Conservation (phyloP, 2,113 vertebrate species). For the Galemys pyrenaicus region DNA sequence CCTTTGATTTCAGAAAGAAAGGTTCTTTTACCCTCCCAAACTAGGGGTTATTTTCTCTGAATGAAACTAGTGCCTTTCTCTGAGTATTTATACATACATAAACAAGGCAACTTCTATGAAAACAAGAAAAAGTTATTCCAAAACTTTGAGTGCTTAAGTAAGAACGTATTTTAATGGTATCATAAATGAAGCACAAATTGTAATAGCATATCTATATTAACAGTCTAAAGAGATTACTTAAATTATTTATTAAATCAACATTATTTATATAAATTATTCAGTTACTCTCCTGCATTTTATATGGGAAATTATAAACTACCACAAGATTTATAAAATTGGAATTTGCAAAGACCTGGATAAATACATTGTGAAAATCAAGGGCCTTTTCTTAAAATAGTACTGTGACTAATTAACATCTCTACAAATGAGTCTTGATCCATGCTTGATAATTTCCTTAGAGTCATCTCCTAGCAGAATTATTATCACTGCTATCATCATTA, state of each 20-base stretch:
- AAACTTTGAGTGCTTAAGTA: not conserved
- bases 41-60: not conserved
- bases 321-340: not conserved
- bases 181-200: not conserved
- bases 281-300: constrained; percentile 1
- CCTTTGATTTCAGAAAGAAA: not conserved
- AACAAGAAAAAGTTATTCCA: not conserved
- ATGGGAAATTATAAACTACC: constrained; percentile 21
- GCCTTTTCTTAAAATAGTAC: not conserved
- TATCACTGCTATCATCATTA: not conserved
- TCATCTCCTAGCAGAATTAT: not conserved
- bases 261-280: constrained; percentile 34
- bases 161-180: not conserved
- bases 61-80: not conserved
- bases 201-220: not conserved
- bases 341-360: constrained; percentile 19
- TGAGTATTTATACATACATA: not conserved
- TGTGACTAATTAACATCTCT: not conserved
- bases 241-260: too few relatives aligned
- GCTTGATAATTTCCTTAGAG: not conserved
- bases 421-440: not conserved
- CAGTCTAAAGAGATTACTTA: not conserved
- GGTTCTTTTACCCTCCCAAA: not conserved
- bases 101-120: not conserved
- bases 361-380: not conserved